These are phyloP conservation scores for Scaptodrosophila latifasciaeformis DNA, from an alignment of 2,888 invertebrate genomes.

Conservation along the genomic window DNA sequence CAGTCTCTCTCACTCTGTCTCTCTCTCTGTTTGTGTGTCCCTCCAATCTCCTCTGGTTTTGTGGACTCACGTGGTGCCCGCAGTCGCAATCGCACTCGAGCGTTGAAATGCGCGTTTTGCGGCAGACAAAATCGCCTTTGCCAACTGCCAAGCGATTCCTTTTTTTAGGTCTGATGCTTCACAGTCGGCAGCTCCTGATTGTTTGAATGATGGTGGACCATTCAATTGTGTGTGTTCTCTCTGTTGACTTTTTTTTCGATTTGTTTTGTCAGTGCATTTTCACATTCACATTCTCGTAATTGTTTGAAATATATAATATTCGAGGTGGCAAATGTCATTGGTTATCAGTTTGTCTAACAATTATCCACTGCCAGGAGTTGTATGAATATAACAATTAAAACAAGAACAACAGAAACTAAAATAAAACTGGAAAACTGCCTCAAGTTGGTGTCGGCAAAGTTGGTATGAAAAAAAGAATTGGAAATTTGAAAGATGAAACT, in stretches of 20 bases:
- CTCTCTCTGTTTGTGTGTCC: background rate
- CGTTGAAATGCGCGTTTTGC: constrained; percentile 64
- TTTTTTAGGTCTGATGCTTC: constrained; percentile 32
- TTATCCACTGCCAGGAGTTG: background rate
- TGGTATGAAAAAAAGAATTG: too few relatives aligned
- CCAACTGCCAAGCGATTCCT: background rate
- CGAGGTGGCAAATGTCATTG: too few relatives aligned
- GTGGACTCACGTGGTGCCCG: constrained; percentile 17
- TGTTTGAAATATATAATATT: too few relatives aligned
- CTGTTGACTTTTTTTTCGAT: background rate
- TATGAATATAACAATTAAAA: too few relatives aligned
- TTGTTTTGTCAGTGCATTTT: background rate
- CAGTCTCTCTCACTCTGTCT: constrained; percentile 3
- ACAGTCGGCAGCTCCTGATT: constrained; percentile 66
- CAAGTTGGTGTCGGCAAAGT: too few relatives aligned
- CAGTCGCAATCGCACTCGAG: too few relatives aligned
- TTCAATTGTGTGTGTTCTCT: too few relatives aligned
- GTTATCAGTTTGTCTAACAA: background rate
- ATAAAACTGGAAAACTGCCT: too few relatives aligned
- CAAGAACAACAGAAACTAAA: background rate
- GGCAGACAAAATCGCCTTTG: constrained; percentile 21
- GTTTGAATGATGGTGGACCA: constrained; percentile 59
- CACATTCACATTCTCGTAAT: too few relatives aligned
- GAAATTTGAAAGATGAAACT: too few relatives aligned
- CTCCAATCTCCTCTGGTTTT: background rate